Percentiles rank a stretch among this genome's conserved stretches.
These are phyloP conservation scores for Pangasius djambal DNA, from an alignment of 2,797 vertebrate species.

Conservation along the genomic window DNA sequence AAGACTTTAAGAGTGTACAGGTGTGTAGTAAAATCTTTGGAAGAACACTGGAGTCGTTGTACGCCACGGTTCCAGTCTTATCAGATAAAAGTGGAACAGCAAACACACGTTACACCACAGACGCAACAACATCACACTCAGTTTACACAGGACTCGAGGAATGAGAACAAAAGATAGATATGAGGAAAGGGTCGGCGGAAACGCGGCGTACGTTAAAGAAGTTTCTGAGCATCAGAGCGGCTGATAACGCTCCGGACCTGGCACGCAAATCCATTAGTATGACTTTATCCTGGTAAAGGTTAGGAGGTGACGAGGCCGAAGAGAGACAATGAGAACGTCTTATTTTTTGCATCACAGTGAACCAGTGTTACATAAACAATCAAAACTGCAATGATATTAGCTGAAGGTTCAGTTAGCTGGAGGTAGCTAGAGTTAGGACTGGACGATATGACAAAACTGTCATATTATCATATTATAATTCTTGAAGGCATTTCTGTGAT, in stretches of 20 bases:
- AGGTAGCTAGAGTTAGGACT: background rate
- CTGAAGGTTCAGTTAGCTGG: background rate
- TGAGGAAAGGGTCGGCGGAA: conserved; percentile 18
- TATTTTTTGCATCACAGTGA: background rate
- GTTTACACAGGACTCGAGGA: conserved; percentile 27
- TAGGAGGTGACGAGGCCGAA: background rate
- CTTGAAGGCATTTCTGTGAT: background rate
- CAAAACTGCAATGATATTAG: background rate
- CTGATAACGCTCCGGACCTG: conserved; percentile 3
- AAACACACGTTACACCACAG: background rate
- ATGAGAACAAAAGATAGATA: conserved; percentile 24
- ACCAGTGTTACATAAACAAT: background rate
- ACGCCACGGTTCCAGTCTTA: conserved; percentile 9
- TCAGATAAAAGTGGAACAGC: conserved; percentile 14
- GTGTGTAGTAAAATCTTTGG: background rate
- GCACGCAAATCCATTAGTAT: background rate
- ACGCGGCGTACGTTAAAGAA: background rate
- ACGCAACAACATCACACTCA: background rate
- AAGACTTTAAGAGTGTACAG: background rate
- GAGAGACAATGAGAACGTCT: background rate
- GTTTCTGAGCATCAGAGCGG: background rate
- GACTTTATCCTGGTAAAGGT: conserved; percentile 14
- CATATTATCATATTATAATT: background rate
- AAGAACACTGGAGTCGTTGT: background rate
- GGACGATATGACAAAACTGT: background rate